These are phyloP conservation scores for Trichoplusia ni DNA, from an alignment of 1,140 invertebrate species.

Conservation along the genomic window DNA sequence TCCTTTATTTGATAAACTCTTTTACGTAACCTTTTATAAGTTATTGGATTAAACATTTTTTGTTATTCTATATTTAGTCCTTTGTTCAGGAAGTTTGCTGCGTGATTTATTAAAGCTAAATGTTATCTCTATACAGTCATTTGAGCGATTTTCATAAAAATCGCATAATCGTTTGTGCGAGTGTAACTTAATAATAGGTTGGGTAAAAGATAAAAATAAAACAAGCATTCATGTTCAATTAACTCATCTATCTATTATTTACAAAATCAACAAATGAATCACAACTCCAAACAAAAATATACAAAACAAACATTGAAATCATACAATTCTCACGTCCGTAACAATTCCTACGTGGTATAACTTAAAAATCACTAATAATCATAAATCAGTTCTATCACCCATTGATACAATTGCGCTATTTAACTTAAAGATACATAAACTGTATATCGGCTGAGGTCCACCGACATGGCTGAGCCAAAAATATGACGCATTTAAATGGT, in stretches of 20 bases:
- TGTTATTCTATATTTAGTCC: too few species aligned
- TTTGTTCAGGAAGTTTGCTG: too few species aligned
- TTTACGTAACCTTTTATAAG: too few species aligned
- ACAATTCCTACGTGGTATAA: conserved; percentile 62
- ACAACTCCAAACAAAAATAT: conserved; percentile 65
- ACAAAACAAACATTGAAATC: conserved; percentile 64
- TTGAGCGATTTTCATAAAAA: too few species aligned
- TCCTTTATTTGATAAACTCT: neutral
- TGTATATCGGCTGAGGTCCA: neutral
- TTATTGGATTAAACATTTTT: neutral
- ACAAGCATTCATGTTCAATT: conserved; percentile 53
- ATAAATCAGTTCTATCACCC: conserved; percentile 33
- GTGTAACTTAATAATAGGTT: too few species aligned
- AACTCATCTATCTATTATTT: conserved; percentile 77
- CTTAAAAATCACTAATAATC: conserved; percentile 38
- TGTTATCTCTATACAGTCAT: too few species aligned
- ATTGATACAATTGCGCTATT: conserved; percentile 26
- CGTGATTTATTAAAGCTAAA: too few species aligned
- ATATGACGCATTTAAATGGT: neutral
- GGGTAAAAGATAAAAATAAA: conserved; percentile 47
- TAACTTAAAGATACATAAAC: neutral
- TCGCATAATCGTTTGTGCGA: too few species aligned
- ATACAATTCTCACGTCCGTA: conserved; percentile 45
- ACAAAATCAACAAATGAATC: conserved; percentile 72
- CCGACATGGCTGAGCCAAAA: neutral